Conservation (phyloP, 2,888 invertebrate genomes). For the Elgonia sp. region DNA sequence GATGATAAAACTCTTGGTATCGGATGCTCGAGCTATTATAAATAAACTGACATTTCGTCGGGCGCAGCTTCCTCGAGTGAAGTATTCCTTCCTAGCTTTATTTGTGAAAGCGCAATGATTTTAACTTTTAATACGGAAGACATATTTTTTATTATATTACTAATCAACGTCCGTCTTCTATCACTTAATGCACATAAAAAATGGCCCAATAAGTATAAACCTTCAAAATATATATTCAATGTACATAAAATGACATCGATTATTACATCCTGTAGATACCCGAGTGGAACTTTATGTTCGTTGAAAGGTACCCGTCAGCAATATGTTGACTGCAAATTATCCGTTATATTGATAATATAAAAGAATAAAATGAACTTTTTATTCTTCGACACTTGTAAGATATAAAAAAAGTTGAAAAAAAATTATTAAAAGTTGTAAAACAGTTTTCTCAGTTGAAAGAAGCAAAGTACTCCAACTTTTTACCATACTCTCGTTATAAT, state of each 20-base stretch:
- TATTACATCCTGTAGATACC: constrained; percentile 27
- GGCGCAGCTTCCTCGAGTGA: not conserved
- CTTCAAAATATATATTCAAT: constrained; percentile 16
- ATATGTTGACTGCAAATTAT: constrained; percentile 45
- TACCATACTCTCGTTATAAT: constrained; percentile 50
- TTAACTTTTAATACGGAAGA: constrained; percentile 3
- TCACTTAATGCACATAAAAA: constrained; percentile 5
- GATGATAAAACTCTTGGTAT: not conserved
- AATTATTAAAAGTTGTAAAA: constrained; percentile 59
- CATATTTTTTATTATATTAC: constrained; percentile 23
- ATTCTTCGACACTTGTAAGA: constrained; percentile 37
- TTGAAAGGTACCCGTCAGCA: constrained; percentile 46
- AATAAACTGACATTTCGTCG: constrained; percentile 7
- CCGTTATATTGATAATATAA: constrained; percentile 39
- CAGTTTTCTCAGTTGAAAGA: constrained; percentile 32
- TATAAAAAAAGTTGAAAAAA: constrained; percentile 11
- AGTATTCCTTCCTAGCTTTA: not conserved
- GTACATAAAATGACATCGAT: constrained; percentile 26
- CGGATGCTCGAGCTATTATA: not conserved
- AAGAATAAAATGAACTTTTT: constrained; percentile 54
- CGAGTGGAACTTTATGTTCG: constrained; percentile 31
- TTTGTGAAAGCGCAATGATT: not conserved
- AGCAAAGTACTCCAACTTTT: constrained; percentile 49
- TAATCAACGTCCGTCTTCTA: constrained; percentile 8
- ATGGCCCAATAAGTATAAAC: constrained; percentile 37